Base-by-base conservation (phyloP, 2,797 vertebrate genomes). In the Pipistrellus kuhlii region DNA sequence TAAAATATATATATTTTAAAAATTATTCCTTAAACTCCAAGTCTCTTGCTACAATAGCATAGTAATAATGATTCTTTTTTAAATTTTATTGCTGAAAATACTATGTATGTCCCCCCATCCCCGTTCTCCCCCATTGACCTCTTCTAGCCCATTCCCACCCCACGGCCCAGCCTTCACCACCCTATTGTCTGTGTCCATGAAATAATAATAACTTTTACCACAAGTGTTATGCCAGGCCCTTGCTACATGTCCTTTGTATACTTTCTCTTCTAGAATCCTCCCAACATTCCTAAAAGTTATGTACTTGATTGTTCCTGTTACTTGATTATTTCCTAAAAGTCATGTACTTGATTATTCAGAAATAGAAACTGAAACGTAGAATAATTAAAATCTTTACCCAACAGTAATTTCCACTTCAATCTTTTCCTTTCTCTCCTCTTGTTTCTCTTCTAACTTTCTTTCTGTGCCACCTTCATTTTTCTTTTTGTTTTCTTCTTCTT, bases 351-450 rank as follows among this genome's bases (percentile, higher is more conserved):
- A 44, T 68, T 78, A 81, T 55, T 35, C 18, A 44, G 13, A 90
- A 66, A 38, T 57, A 41, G 41, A 92, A 88, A 94, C 46, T 51
- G 55, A 92, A 82, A 51, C 20, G 21, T 6, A 94, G 48, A 69
- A 85, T 32, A 72, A 38, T 27, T 48, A 76, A 80, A 44, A 35
- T 66, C 13, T 75, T 93, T 48, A 84, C 27, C 46, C 44, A 71
- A 81, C 21, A 87, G 10, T 17, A 72, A 84, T 87, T 91, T 72
- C 72, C 21, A 90, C 35, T 51, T 90, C 15, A 38, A 13, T 30
- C 2, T 38, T 81, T 46, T 73, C 21, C 25, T 59, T 13, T 44
- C 38, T 32, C 25, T 38, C 20, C 38, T 68, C 6, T 51, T 53
- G 2, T 21, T 68, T 59, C n/a, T 87, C 44, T 71, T 80, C 72